Evolutionary conservation across 37 sponge, comb jelly and placozoan species (phyloP).

Genomic region (Beroe forskalii): DNA sequence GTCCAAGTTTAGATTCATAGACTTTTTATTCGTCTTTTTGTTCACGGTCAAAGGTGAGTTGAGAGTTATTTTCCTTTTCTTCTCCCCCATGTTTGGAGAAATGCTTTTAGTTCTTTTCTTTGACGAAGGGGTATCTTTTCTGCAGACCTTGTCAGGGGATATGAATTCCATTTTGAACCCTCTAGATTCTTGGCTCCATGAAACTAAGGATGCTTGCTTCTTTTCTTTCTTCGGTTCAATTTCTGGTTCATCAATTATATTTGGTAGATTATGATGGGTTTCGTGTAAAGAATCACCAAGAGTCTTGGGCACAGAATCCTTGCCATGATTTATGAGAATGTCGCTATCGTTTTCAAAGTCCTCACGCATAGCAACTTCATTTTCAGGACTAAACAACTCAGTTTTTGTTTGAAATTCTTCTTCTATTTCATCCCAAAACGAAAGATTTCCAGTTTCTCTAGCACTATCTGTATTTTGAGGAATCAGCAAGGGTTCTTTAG

Average conservation of each 20-base stretch:
- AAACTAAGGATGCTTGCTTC: neutral
- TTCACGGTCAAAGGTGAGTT: neutral
- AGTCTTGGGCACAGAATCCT: no score
- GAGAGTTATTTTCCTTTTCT: neutral
- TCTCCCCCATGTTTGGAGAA: neutral
- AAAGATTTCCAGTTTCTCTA: neutral
- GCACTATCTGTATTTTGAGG: no score
- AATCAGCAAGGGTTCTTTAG: no score
- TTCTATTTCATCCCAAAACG: neutral
- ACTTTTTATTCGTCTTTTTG: neutral
- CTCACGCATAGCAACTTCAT: no score
- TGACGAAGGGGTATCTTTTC: neutral
- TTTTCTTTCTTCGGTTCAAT: neutral
- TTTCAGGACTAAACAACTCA: neutral
- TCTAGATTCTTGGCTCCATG: neutral
- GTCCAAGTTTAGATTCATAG: neutral
- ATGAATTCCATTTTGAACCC: slow-evolving; percentile 42
- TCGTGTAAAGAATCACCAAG: no score
- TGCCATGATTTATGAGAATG: no score
- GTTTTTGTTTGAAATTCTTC: neutral
- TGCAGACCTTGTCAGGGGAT: neutral
- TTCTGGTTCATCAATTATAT: neutral
- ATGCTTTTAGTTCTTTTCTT: neutral
- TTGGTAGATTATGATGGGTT: neutral
- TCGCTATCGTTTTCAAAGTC: no score